Percentiles rank a stretch among this genome's conserved stretches.
phyloP scores from a whole-genome alignment of 1,140 invertebrate species.

The Pseudomyrmex gracilis region DNA sequence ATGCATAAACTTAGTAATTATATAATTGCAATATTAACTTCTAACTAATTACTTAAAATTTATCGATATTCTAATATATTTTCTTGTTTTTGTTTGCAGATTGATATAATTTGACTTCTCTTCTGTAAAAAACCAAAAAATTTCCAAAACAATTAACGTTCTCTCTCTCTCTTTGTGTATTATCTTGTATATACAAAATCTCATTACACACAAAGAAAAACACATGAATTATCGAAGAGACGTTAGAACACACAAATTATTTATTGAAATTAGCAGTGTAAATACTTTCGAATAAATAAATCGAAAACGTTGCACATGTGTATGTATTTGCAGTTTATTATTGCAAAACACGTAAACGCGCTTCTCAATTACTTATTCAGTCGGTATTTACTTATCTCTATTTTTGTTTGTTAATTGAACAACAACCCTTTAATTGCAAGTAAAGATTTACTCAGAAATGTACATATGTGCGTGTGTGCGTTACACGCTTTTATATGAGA shows the following conservation, averaged over 20 bases:
- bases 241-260: conserved; percentile 50
- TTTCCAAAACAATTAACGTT: conserved; percentile 33
- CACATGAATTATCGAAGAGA: conserved; percentile 45
- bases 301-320: background rate
- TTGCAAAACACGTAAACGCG: background rate
- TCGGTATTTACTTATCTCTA: background rate
- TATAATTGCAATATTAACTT: too few relatives aligned
- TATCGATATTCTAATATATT: conserved; percentile 13
- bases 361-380: background rate
- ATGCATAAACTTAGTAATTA: too few relatives aligned
- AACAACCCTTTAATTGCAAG: background rate
- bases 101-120: conserved; percentile 71
- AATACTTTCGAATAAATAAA: conserved; percentile 4
- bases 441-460: background rate
- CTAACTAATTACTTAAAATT: background rate
- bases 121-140: conserved; percentile 42
- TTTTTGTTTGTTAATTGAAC: background rate
- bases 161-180: conserved; percentile 11
- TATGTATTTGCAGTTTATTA: background rate
- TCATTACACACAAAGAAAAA: conserved; percentile 4
- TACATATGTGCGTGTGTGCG: background rate
- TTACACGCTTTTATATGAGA: background rate
- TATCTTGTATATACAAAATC: conserved; percentile 77
- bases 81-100: conserved; percentile 77
- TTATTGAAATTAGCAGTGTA: conserved; percentile 42